Evolutionary conservation across 2,888 invertebrate species (phyloP).

Genomic region (Amblyteles armatorius): DNA sequence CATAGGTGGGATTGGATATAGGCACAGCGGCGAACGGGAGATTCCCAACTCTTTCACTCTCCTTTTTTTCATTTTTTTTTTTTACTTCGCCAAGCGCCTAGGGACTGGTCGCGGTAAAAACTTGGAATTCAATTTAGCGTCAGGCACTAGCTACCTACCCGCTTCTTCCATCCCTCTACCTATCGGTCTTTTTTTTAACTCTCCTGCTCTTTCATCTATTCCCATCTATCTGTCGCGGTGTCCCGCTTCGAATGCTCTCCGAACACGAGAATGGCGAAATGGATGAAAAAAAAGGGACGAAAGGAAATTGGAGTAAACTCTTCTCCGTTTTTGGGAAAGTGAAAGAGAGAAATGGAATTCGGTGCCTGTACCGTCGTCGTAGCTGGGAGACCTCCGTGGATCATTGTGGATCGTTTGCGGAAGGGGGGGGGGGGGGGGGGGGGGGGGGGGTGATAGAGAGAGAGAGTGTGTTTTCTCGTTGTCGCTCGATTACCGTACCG

Average conservation of each 20-base stretch:
- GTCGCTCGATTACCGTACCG: constrained; percentile 65
- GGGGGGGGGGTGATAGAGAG: not conserved
- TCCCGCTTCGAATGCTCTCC: constrained; percentile 45
- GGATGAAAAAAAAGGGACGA: not conserved
- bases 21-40: constrained; percentile 29
- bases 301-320: constrained; percentile 43
- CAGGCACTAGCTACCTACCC: constrained; percentile 54
- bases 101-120: constrained; percentile 58
- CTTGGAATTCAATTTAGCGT: constrained; percentile 67
- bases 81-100: constrained; percentile 26
- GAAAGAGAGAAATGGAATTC: constrained; percentile 6
- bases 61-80: constrained; percentile 1
- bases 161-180: constrained; percentile 7
- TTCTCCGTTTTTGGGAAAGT: constrained; percentile 14
- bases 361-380: not conserved
- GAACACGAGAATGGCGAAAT: constrained; percentile 34
- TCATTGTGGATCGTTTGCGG: not conserved
- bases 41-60: constrained; percentile 42
- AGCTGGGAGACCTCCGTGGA: not conserved
- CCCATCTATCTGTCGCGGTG: constrained; percentile 48
- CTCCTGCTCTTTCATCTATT: constrained; percentile 30
- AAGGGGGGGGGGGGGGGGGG: constrained; percentile 1
- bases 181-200: constrained; percentile 2
- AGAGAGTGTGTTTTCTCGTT: constrained; percentile 51
- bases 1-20: constrained; percentile 40